Percentiles rank a stretch among this genome's conserved stretches.
Evolutionary conservation across 2,797 vertebrate genomes (phyloP).

Genomic region (Poeciliopsis presidionis): DNA sequence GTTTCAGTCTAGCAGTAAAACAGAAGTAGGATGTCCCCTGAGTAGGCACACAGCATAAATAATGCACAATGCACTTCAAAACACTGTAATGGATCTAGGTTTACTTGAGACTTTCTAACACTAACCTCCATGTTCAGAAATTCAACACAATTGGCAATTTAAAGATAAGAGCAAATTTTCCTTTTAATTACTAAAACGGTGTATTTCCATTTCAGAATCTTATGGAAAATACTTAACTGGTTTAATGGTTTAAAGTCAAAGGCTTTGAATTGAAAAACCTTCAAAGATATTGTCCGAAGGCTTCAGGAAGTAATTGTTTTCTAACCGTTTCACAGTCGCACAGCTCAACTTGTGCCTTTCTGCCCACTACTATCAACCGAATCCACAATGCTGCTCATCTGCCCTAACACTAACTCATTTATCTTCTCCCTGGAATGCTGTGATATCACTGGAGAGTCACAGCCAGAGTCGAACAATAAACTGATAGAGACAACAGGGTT

Average conservation of each 20-base stretch:
- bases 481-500: slow-evolving; percentile 77
- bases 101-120: neutral
- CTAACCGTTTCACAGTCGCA: slow-evolving; percentile 49
- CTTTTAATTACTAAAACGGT: neutral
- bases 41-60: neutral
- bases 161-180: neutral
- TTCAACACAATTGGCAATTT: slow-evolving; percentile 4
- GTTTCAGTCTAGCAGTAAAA: slow-evolving; percentile 15
- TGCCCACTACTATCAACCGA: slow-evolving; percentile 67
- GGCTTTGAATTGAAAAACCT: slow-evolving; percentile 7
- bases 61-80: neutral
- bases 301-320: slow-evolving; percentile 33
- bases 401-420: slow-evolving; percentile 81
- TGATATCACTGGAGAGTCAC: slow-evolving; percentile 81
- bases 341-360: slow-evolving; percentile 61
- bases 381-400: slow-evolving; percentile 76
- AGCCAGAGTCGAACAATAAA: slow-evolving; percentile 80
- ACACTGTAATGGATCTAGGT: neutral
- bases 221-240: neutral
- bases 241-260: neutral
- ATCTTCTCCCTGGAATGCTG: slow-evolving; percentile 78
- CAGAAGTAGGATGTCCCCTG: neutral
- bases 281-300: slow-evolving; percentile 10
- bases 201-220: neutral
- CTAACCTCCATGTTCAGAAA: slow-evolving; percentile 7